Percentiles rank a stretch among this genome's conserved stretches.
phyloP scores from a whole-genome alignment of 2,888 invertebrate species.

The Thereva nobilitata region DNA sequence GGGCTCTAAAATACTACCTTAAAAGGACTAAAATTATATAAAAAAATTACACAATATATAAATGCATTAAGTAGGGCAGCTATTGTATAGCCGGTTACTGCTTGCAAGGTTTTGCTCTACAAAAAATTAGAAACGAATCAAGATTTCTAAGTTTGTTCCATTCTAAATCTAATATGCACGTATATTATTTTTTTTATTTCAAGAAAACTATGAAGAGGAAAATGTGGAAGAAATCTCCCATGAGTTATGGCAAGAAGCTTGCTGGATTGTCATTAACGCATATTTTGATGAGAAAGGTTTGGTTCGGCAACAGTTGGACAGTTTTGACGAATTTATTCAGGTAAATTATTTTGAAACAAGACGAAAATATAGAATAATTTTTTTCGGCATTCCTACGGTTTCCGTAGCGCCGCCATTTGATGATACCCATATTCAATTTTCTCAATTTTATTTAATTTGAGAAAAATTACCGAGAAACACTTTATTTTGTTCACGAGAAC shows the following conservation, averaged over 20 bases:
- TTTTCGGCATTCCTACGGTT: too few species aligned
- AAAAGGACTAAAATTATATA: too few species aligned
- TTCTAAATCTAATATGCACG: neutral
- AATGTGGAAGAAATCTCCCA: constrained; percentile 95
- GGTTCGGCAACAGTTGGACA: constrained; percentile 97
- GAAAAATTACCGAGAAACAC: too few species aligned
- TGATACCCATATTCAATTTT: too few species aligned
- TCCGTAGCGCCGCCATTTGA: too few species aligned
- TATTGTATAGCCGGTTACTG: too few species aligned
- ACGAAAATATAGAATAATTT: neutral
- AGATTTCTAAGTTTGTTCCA: neutral
- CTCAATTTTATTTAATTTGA: too few species aligned
- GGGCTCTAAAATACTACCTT: too few species aligned
- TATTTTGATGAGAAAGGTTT: constrained; percentile 99
- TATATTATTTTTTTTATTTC: neutral
- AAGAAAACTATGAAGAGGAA: constrained; percentile 74
- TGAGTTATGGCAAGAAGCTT: constrained; percentile 99
- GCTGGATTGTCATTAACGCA: constrained; percentile 99
- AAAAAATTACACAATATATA: too few species aligned
- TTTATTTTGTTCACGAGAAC: too few species aligned
- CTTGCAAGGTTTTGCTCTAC: too few species aligned
- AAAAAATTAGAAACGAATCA: neutral
- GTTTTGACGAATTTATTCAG: constrained; percentile 99
- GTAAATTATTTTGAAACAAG: constrained; percentile 23
- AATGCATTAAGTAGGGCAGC: too few species aligned